Evolutionary conservation across 1,140 invertebrate species (phyloP).

Genomic region (Aphelinus certus): DNA sequence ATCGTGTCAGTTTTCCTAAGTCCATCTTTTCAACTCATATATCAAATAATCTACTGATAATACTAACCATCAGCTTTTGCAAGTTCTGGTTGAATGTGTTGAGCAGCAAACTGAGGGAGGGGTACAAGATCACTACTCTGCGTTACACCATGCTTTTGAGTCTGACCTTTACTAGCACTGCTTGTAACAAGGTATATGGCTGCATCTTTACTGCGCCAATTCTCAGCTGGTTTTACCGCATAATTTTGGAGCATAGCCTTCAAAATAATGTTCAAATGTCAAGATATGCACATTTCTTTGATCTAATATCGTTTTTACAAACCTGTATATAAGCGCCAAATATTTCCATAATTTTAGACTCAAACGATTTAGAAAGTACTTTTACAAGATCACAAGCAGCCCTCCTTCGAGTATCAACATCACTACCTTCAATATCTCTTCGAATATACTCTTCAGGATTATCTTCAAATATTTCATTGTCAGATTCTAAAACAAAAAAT

Average conservation of each 20-base stretch:
- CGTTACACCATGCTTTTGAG: slow-evolving; percentile 90
- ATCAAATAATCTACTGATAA: neutral
- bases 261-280: slow-evolving; percentile 33
- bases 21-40: too few relatives aligned
- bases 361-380: slow-evolving; percentile 88
- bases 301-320: slow-evolving; percentile 11
- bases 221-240: slow-evolving; percentile 74
- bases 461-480: slow-evolving; percentile 96
- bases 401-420: slow-evolving; percentile 93
- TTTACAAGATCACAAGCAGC: slow-evolving; percentile 97
- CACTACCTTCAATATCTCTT: slow-evolving; percentile 97
- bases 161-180: slow-evolving; percentile 89
- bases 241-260: slow-evolving; percentile 86
- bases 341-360: slow-evolving; percentile 90
- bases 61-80: slow-evolving; percentile 72
- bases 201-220: slow-evolving; percentile 95
- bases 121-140: slow-evolving; percentile 90
- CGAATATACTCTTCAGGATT: slow-evolving; percentile 98
- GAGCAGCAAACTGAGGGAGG: slow-evolving; percentile 85
- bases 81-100: slow-evolving; percentile 88
- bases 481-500: slow-evolving; percentile 73
- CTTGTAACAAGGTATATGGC: slow-evolving; percentile 96
- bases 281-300: neutral
- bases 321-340: slow-evolving; percentile 88
- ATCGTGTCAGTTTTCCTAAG: too few relatives aligned